Conservation (phyloP, 1,140 invertebrate genomes). For the Drosophila teissieri region DNA sequence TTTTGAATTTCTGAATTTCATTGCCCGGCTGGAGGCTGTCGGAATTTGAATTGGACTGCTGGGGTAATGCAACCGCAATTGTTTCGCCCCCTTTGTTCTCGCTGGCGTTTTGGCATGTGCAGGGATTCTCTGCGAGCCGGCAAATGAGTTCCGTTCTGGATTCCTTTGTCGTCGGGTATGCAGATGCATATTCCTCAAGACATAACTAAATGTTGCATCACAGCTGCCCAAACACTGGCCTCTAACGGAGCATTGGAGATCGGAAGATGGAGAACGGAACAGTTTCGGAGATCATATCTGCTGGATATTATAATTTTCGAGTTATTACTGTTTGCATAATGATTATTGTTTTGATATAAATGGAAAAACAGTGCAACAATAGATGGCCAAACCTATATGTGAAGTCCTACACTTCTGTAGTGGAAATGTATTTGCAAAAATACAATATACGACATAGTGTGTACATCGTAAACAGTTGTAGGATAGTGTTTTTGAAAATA, state of each 20-base stretch:
- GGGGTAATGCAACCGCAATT: constrained; percentile 78
- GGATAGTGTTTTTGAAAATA: too few species aligned
- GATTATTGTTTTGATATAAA: neutral
- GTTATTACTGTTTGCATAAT: neutral
- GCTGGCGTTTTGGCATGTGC: constrained; percentile 77
- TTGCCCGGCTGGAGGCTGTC: constrained; percentile 50
- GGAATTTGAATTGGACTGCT: constrained; percentile 49
- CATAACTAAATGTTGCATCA: constrained; percentile 56
- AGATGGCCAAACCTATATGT: neutral
- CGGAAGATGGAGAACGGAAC: constrained; percentile 7
- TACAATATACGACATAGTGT: too few species aligned
- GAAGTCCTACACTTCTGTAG: too few species aligned
- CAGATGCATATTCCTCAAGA: constrained; percentile 55
- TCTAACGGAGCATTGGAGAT: constrained; percentile 3
- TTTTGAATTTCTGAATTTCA: constrained; percentile 63
- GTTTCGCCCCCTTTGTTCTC: constrained; percentile 54
- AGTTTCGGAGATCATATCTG: neutral
- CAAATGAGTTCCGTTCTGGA: constrained; percentile 55
- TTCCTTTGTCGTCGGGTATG: constrained; percentile 35
- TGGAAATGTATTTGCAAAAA: too few species aligned
- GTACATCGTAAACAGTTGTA: too few species aligned
- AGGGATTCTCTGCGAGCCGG: constrained; percentile 49
- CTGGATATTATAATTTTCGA: neutral
- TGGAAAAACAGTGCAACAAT: neutral
- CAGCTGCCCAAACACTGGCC: constrained; percentile 48